Base-by-base conservation (phyloP, 2,797 vertebrate genomes). In the Danio aesculapii region DNA sequence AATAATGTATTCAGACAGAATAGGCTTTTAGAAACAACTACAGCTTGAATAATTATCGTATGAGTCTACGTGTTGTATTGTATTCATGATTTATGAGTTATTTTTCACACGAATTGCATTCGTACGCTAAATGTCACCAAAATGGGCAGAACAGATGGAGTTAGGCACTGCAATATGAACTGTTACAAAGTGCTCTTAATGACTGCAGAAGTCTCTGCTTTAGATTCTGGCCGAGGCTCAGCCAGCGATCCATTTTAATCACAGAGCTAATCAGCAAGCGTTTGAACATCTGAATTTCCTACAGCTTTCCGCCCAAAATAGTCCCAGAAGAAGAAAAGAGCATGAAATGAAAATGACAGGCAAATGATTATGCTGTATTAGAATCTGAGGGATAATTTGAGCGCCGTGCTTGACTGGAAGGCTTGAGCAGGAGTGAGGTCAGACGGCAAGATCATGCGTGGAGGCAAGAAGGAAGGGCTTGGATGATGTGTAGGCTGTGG, bases 381-480 rank as follows among this genome's bases (percentile, higher is more conserved):
- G 91, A 91, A 92, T 91, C 90, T 90, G 90, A 85, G 84, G 92
- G 91, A 91, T 91, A 90, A 92, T 92, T 91, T 90, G 89, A 91
- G 90, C 81, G 81, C 88, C 72, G 81, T 85, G 90, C 89, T 91
- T 88, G 46, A 53, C 75, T 49, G 68, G n/a, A 58, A 57, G 79
- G 50, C 16, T 44, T 3, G 39, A 58, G 72, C 63, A 63, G 21
- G 55, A 72, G 53, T 74, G 82, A 84, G 74, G 72, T 79, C 69
- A 77, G 55, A 46, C 41, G 21, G 62, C 52, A 53, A 62, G 66
- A 82, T 68, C 59, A 53, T 69, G 59, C 63, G 6, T 73, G 66
- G 82, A 83, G 59, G 59, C 50, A 62, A 46, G 50, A 59, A 75
- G 53, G 84, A 61, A 83, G 59, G 68, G 41, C 62, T 47, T 14